Base-by-base conservation (phyloP, 2,888 invertebrate genomes). In the Mongoloraphidia duomilia region DNA sequence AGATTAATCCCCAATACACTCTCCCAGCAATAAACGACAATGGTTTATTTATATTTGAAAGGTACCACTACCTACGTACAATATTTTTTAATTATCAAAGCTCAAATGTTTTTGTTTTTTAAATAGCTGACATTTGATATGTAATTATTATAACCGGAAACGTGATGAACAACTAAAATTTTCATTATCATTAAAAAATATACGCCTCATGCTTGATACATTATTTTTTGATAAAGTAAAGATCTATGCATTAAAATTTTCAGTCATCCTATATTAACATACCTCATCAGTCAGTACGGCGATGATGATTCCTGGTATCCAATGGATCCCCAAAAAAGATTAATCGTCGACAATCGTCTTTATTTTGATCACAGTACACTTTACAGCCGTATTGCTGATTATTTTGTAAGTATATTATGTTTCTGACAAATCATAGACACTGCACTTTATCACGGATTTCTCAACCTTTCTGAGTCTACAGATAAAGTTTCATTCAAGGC, bases 1-100 rank as follows among this genome's bases (percentile, higher is more conserved):
- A 82, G 82, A 72, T 82, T 65, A 82, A 82, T 63, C 81, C 82
- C 2, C 77, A 82, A 61, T 84, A 84, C 57, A 79, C 79, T 1
- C 68, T 85, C 50, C 85, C 85, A 3, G 81, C 82, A 1, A 72
- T 86, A 59, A 75, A 81, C 56, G 85, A 85, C 59, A 75, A 76
- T 58, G 84, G 82, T 39, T 81, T 83, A 55, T 70, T 73, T 55
- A 61, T 84, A 46, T 81, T 77, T 73, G 84, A 84, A 64, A 82
- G 80, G 80, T 79, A 63, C 58, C 49, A 44, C 38, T 33, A 1
- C 12, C 3, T 46, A n/a, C n/a, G n/a, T n/a, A n/a, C n/a, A n/a
- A n/a, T n/a, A n/a, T n/a, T n/a, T n/a, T n/a, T n/a, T n/a, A n/a
- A n/a, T n/a, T n/a, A n/a, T n/a, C n/a, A n/a, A n/a, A n/a, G n/a